These are phyloP conservation scores for Acanthiza pusilla DNA, from an alignment of 2,797 vertebrate species.

Conservation along the genomic window DNA sequence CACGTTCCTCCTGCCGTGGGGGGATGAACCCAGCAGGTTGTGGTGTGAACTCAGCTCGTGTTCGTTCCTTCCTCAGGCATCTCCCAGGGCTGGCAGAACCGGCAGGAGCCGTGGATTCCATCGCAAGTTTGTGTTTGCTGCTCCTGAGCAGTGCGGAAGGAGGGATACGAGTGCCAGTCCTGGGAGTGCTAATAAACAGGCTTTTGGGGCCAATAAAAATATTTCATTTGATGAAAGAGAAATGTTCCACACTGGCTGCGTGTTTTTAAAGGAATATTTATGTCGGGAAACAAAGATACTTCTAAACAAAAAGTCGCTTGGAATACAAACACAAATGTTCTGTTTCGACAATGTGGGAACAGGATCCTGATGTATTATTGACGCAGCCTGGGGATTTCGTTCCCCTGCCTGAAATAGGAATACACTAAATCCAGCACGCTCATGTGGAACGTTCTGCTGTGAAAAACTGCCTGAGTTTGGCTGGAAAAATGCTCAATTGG, in stretches of 20 bases:
- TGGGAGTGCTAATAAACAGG: not conserved
- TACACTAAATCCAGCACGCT: not conserved
- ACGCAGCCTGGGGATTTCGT: not conserved
- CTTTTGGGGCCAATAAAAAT: not conserved
- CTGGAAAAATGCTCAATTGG: not conserved
- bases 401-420: not conserved
- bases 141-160: not conserved
- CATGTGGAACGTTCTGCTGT: not conserved
- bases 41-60: not conserved
- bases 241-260: not conserved
- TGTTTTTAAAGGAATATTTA: slow-evolving; percentile 36
- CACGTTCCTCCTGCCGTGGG: not conserved
- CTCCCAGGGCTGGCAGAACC: not conserved
- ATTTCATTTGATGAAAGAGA: not conserved
- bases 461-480: not conserved
- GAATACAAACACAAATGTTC: slow-evolving; percentile 15
- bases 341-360: slow-evolving; percentile 23
- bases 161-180: not conserved
- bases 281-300: not conserved
- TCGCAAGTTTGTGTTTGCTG: not conserved
- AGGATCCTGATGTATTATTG: slow-evolving; percentile 34
- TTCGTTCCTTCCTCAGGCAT: not conserved
- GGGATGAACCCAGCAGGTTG: not conserved
- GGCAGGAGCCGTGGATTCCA: not conserved
- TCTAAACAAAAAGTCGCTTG: slow-evolving; percentile 5